phyloP scores from a whole-genome alignment of 2,888 invertebrate species.

The Acrobasis repandana region DNA sequence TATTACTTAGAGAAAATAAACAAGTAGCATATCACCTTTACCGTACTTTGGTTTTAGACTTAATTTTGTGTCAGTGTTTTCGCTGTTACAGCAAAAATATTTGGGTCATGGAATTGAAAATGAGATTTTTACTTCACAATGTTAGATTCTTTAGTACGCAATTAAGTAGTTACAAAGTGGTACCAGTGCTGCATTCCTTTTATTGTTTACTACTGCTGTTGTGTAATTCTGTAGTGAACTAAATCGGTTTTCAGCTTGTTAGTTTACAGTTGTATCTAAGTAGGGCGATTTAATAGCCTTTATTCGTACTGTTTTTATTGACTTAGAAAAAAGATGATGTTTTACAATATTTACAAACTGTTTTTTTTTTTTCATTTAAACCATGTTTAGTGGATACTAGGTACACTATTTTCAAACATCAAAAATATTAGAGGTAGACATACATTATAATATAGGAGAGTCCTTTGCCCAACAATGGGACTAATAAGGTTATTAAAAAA shows the following conservation, averaged over 20 bases:
- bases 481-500: too few relatives aligned
- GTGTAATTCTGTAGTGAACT: background rate
- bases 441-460: too few relatives aligned
- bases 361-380: too few relatives aligned
- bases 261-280: background rate
- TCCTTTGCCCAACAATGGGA: too few relatives aligned
- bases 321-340: too few relatives aligned
- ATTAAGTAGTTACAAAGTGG: conserved; percentile 17
- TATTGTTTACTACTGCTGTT: background rate
- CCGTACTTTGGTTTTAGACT: background rate
- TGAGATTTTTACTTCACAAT: conserved; percentile 1
- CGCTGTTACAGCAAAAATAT: conserved; percentile 4
- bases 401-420: too few relatives aligned
- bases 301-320: too few relatives aligned
- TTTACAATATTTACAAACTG: too few relatives aligned
- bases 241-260: background rate
- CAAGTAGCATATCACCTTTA: background rate
- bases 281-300: conserved; percentile 13
- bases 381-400: too few relatives aligned
- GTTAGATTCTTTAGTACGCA: background rate
- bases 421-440: too few relatives aligned
- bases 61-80: conserved; percentile 1
- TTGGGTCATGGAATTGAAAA: conserved; percentile 16
- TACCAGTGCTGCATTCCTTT: conserved; percentile 1
- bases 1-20: background rate